Evolutionary conservation across 2,888 invertebrate genomes (phyloP), one percentile per base, ranked within the genome.

Genomic region (Chironomus riparius): DNA sequence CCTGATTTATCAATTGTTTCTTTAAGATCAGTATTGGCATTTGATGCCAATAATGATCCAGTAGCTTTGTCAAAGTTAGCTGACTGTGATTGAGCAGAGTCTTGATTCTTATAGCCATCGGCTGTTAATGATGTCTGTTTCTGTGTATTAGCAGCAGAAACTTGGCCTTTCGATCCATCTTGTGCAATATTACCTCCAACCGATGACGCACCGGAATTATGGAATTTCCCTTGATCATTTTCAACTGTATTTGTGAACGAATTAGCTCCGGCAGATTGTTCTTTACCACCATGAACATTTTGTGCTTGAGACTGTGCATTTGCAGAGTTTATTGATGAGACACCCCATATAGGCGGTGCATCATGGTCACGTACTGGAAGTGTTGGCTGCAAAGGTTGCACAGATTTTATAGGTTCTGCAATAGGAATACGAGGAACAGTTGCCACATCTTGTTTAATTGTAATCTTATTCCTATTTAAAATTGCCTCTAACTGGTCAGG

Each of bases 171-270:
- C 15, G 15, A 47, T 13, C 68, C 68, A 22, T 74, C 68, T 62
- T 68, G 38, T 5, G 74, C 47, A 21, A 74, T 13, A 15, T 74
- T 74, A 15, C 48, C 68, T 1, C 74, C 68, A 22, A 68, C 68
- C n/a, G 68, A 38, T 21, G 74, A 74, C 38, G 65, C 47, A 47
- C 74, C 74, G 12, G 74, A 74, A 47, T 74, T 74, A 6, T 68
- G 68, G 74, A 68, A 74, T 18, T 68, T 47, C 65, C 74, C 74
- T n/a, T 74, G 65, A n/a, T 65, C 74, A 74, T 74, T 74, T 15
- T 65, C n/a, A 10, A 65, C 68, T 10, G 22, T 48, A n/a, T 74
- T 65, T 15, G 65, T 68, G n/a, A 68, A 74, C 13, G 74, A 47
- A 21, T 74, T 74, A 4, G 74, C 74, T 18, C 74, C 74, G 18